Evolutionary conservation across 2,113 vertebrate genomes (phyloP).

Genomic region (Pseudois nayaur): DNA sequence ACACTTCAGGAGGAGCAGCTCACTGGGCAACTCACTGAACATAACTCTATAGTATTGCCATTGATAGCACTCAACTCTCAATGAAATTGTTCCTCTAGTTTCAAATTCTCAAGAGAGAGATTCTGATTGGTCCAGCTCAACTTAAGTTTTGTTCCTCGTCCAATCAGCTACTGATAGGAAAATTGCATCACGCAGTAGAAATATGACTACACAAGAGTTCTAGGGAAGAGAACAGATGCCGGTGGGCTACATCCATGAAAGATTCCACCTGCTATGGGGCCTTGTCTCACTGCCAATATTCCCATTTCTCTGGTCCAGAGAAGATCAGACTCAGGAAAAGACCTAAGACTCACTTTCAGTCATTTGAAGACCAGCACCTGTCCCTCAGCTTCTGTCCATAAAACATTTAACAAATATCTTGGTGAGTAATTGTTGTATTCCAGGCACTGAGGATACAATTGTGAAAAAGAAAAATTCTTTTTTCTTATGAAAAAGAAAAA

Average conservation of each 20-base stretch:
- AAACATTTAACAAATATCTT: background rate
- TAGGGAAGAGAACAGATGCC: background rate
- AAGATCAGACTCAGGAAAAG: background rate
- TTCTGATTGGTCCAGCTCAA: background rate
- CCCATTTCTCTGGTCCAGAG: background rate
- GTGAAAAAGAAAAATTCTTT: background rate
- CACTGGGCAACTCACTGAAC: background rate
- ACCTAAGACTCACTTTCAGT: background rate
- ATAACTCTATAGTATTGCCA: background rate
- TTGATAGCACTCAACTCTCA: background rate
- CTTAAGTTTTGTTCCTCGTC: background rate
- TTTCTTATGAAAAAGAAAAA: background rate
- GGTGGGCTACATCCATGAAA: background rate
- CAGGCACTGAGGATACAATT: background rate
- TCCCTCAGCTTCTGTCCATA: background rate
- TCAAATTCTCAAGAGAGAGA: background rate
- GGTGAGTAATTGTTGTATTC: background rate
- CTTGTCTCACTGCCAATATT: background rate
- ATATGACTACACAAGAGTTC: background rate
- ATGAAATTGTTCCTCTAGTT: background rate
- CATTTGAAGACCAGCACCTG: background rate
- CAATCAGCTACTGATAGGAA: background rate
- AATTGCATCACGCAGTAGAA: background rate
- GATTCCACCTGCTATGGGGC: background rate
- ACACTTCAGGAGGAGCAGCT: background rate